Evolutionary conservation across 1,140 invertebrate species (phyloP).

Genomic region (Penaeus vannamei): DNA sequence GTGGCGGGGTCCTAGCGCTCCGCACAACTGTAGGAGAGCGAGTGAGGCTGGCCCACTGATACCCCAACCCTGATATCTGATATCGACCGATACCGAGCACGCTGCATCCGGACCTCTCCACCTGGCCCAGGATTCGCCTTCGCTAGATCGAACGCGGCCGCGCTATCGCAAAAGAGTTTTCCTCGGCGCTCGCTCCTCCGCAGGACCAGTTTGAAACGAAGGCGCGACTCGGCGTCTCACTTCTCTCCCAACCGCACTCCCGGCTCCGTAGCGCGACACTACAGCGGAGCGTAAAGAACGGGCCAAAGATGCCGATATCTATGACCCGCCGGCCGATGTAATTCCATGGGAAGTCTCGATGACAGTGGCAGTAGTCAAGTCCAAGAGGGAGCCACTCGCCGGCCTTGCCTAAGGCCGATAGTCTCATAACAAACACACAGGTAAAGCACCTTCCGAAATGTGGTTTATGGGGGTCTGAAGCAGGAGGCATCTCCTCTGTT

Average conservation of each 20-base stretch:
- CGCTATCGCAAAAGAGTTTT: neutral
- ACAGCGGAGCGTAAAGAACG: too few relatives aligned
- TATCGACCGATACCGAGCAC: constrained; percentile 67
- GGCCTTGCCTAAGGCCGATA: constrained; percentile 27
- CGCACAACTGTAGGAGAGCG: constrained; percentile 60
- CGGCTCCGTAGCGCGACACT: too few relatives aligned
- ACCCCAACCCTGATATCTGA: constrained; percentile 68
- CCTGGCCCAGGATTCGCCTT: constrained; percentile 55
- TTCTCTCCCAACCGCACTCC: too few relatives aligned
- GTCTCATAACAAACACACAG: neutral
- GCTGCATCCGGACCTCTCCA: constrained; percentile 45
- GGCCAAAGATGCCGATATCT: constrained; percentile 2
- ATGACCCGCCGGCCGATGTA: neutral
- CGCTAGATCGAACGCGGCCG: constrained; percentile 1
- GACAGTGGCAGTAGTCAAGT: neutral
- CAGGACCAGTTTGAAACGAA: too few relatives aligned
- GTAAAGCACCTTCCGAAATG: neutral
- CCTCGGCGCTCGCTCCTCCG: neutral
- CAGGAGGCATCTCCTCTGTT: constrained; percentile 30
- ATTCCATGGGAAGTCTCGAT: constrained; percentile 23
- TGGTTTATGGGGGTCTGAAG: neutral
- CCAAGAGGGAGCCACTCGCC: neutral
- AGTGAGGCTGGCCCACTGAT: constrained; percentile 67
- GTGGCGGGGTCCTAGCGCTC: constrained; percentile 42
- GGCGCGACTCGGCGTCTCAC: too few relatives aligned